Evolutionary conservation across 2,113 vertebrate species (phyloP), one percentile per base, ranked within the genome.

Genomic region (Mixornis gularis): DNA sequence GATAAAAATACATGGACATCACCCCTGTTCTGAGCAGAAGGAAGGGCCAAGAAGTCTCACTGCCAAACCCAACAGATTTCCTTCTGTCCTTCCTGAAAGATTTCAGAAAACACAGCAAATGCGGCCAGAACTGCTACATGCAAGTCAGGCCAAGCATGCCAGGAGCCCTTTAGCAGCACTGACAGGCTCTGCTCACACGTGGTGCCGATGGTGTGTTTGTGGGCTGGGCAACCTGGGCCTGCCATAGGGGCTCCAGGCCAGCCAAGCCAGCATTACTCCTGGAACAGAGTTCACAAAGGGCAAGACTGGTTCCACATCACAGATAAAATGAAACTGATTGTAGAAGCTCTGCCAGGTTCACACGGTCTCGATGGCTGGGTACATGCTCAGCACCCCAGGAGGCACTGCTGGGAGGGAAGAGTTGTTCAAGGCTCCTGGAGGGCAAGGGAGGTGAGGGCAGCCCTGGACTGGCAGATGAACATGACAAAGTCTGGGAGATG

Each of bases 1-100:
- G 91, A 91, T 92, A 91, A 95, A 96, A 96, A 94, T 94, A 96
- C 36, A 82, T 2, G 3, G 46, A 70, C 36, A 65, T 82, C 76
- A 41, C 27, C 51, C 66, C 30, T 68, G 48, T 48, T 60, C 60
- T 58, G 8, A 78, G 55, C 38, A 92, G 71, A 79, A 90, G 63
- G 79, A 94, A 93, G 36, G 63, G 68, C 34, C 0, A 2, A 85
- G 85, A 59, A 9, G 52, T 2, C 63, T 77, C 0, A 0, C 21
- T 15, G 4, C 25, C 72, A 89, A 82, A 53, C 18, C 15, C 10
- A 72, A 6, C 13, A 25, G 44, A 59, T n/a, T 88, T 90, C n/a
- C 44, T 72, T 32, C 48, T 26, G 44, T n/a, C 21, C 34, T 80
- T 88, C 64, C 51, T 29, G 12, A 85, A 68, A 74, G 4, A 1